These are phyloP conservation scores for Dendronephthya gigantea DNA, from an alignment of 64 coral and sea anemone genomes.

Conservation along the genomic window DNA sequence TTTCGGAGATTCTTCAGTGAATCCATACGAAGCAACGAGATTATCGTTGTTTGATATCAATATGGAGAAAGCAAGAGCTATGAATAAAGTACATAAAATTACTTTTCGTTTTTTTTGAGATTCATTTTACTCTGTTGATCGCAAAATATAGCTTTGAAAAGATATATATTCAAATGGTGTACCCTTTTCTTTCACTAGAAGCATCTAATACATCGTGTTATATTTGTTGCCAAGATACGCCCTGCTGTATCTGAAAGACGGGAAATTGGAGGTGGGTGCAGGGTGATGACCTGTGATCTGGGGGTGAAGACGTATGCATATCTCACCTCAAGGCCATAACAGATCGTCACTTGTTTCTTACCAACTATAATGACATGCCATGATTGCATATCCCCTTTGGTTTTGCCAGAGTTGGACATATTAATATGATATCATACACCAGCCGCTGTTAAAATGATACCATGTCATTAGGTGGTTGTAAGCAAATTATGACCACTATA, in stretches of 20 bases:
- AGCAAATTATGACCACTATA: no score
- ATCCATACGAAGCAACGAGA: constrained; percentile 46
- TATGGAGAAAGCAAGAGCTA: constrained; percentile 70
- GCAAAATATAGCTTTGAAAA: not conserved
- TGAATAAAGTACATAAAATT: constrained; percentile 63
- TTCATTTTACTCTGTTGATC: not conserved
- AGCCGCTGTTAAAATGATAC: not conserved
- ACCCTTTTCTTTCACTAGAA: constrained; percentile 27
- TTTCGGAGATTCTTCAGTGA: not conserved
- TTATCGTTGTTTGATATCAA: constrained; percentile 89
- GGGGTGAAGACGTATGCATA: no score
- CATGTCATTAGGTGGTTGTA: no score
- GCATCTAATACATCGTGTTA: constrained; percentile 58
- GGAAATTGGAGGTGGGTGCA: constrained; percentile 52
- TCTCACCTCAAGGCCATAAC: no score
- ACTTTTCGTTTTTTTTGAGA: not conserved
- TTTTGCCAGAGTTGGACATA: no score
- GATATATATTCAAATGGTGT: not conserved
- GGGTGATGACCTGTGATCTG: no score
- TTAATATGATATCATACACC: no score
- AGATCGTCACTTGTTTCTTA: no score
- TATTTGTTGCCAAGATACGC: constrained; percentile 62
- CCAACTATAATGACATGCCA: no score
- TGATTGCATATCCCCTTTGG: no score
- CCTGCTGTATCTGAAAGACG: constrained; percentile 46